A percentile compares a stretch with the other conserved stretches of the same genome.
These are phyloP conservation scores for Aplochiton taeniatus DNA, from an alignment of 2,797 vertebrate genomes.

Conservation along the genomic window DNA sequence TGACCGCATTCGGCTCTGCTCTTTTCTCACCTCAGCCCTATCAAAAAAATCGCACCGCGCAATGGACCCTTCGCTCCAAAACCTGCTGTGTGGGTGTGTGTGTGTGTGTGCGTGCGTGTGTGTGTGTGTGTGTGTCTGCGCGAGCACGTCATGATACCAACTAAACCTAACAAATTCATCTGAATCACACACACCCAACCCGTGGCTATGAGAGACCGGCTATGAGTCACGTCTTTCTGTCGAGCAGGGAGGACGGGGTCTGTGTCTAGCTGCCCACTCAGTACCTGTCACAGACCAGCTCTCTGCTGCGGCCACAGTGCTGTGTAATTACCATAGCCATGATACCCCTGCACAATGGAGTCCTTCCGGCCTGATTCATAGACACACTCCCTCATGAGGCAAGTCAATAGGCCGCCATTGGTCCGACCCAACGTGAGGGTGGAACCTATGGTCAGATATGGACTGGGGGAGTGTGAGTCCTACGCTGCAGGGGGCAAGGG, in stretches of 20 bases:
- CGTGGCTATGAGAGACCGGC: conserved; percentile 52
- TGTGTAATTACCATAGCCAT: conserved; percentile 55
- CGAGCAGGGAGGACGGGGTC: conserved; percentile 53
- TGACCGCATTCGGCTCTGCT: too few relatives aligned
- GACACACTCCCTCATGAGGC: too few relatives aligned
- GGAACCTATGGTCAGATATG: background rate
- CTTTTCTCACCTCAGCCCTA: background rate
- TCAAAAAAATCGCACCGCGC: conserved; percentile 10
- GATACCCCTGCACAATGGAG: too few relatives aligned
- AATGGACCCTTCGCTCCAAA: conserved; percentile 11
- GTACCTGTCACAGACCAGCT: conserved; percentile 5
- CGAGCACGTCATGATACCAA: conserved; percentile 19
- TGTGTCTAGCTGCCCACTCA: conserved; percentile 37
- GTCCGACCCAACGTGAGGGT: too few relatives aligned
- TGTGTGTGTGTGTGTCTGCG: background rate
- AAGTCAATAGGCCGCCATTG: too few relatives aligned
- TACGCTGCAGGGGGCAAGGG: background rate
- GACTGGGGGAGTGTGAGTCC: conserved; percentile 7
- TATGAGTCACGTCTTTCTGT: conserved; percentile 59
- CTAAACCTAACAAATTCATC: conserved; percentile 35
- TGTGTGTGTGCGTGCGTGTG: background rate
- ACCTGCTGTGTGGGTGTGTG: conserved; percentile 28
- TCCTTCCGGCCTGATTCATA: too few relatives aligned
- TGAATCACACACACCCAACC: conserved; percentile 51
- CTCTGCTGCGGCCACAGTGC: conserved; percentile 45